A percentile compares a stretch with the other conserved stretches of the same genome.
Conservation (phyloP, 2,797 vertebrate species). For the Knipowitschia caucasica region DNA sequence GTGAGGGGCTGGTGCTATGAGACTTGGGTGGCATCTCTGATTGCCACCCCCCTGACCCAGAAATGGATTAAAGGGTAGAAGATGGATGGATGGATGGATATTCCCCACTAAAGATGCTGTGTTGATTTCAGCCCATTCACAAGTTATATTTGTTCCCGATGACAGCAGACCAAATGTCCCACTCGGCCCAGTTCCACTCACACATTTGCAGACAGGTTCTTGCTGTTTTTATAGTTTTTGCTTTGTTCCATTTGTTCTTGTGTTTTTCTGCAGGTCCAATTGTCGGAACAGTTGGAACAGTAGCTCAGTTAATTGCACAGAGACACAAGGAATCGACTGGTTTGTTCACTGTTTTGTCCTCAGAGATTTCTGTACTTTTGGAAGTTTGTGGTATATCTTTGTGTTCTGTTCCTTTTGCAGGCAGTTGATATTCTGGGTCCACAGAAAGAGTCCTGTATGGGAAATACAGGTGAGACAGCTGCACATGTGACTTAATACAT, state of each 20-base stretch:
- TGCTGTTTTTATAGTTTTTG: conserved; percentile 2
- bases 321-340: conserved; percentile 67
- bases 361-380: not conserved
- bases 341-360: conserved; percentile 35
- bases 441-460: conserved; percentile 76
- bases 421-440: conserved; percentile 79
- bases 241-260: conserved; percentile 15
- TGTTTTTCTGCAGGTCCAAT: conserved; percentile 33
- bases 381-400: not conserved
- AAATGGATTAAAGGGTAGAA: too few relatives aligned
- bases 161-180: conserved; percentile 25
- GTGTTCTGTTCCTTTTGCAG: conserved; percentile 46
- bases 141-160: conserved; percentile 15
- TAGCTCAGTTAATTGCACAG: conserved; percentile 32
- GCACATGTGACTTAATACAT: conserved; percentile 35
- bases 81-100: too few relatives aligned
- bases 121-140: conserved; percentile 6
- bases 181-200: conserved; percentile 3
- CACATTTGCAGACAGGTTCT: conserved; percentile 6
- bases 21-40: too few relatives aligned
- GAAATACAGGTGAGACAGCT: conserved; percentile 77
- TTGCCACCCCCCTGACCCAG: too few relatives aligned
- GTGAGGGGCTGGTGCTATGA: too few relatives aligned
- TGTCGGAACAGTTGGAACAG: conserved; percentile 58
- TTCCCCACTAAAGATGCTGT: not conserved